Base-by-base conservation (phyloP, 2,797 vertebrate genomes). In the Pangasius sanitwongsei region DNA sequence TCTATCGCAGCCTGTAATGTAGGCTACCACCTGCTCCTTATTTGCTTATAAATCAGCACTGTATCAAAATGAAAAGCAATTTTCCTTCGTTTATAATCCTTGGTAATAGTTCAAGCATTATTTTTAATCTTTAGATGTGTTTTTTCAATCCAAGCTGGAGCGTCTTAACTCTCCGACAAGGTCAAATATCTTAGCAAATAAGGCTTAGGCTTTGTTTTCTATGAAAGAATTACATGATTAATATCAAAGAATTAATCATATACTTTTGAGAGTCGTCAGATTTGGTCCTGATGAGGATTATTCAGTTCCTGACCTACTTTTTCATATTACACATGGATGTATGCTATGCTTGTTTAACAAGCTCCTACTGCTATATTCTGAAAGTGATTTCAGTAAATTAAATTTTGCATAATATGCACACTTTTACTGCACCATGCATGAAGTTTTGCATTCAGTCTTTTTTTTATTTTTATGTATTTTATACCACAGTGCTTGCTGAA, bases 91-190 rank as follows among this genome's bases (percentile, higher is more conserved):
- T 96, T 96, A 97, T 96, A 97, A 96, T 96, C 96, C 96, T 95
- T 93, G 89, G 94, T 96, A 97, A 97, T 96, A 97, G 96, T 55
- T 96, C 94, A 95, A 95, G 94, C 95, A 95, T 96, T 94, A 96
- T 95, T 96, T 97, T 97, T 97, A 97, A 97, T 97, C 96, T 97
- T 96, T 96, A 96, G 96, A 97, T 97, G 96, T 95, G 96, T 97
- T 97, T 97, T 44, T 44, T 44, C 96, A 96, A 97, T 97, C 96
- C 95, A 96, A 95, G 95, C 96, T 91, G 95, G 96, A 96, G 96
- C 96, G 95, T 97, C 96, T 96, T 96, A 97, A 96, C 96, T 97
- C 96, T 96, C 92, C n/a, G 91, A 94, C 96, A 96, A 96, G 96
- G 96, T 96, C 96, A 97, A 96, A 96, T 96, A 96, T 96, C 96